Conservation (phyloP, 1,140 invertebrate species). For the Heliconius nattereri region DNA sequence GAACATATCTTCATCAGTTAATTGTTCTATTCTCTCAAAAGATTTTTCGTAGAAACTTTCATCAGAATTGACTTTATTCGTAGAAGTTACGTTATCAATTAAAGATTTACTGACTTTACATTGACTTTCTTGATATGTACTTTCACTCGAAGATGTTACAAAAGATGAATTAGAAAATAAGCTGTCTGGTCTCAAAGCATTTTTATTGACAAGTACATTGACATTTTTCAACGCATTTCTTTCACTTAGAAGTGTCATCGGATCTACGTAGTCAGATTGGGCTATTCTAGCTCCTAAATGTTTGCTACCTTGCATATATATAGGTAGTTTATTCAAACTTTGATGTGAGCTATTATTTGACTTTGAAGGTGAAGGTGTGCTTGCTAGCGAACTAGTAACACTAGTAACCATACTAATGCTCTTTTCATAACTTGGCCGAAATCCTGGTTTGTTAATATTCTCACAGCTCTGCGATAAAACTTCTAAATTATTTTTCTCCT, state of each 20-base stretch:
- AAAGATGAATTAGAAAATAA: conserved; percentile 82
- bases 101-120: conserved; percentile 45
- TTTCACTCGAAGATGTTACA: conserved; percentile 84
- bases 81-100: conserved; percentile 42
- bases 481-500: conserved; percentile 69
- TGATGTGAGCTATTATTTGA: conserved; percentile 77
- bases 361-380: conserved; percentile 62
- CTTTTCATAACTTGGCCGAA: conserved; percentile 64
- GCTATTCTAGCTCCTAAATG: conserved; percentile 92
- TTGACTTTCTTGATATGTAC: conserved; percentile 65
- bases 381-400: conserved; percentile 53
- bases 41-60: conserved; percentile 89
- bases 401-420: conserved; percentile 69
- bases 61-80: conserved; percentile 59
- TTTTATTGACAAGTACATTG: conserved; percentile 81
- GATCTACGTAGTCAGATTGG: conserved; percentile 92
- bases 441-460: conserved; percentile 64
- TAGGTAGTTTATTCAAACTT: conserved; percentile 78
- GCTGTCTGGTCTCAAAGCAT: conserved; percentile 77
- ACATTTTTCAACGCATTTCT: conserved; percentile 70
- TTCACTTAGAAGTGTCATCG: conserved; percentile 83
- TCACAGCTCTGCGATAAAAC: conserved; percentile 75
- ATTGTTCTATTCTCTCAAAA: conserved; percentile 87
- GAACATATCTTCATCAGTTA: conserved; percentile 85
- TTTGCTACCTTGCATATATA: conserved; percentile 90